phyloP scores from a whole-genome alignment of 2,797 vertebrate species.

The Chiloscyllium punctatum region DNA sequence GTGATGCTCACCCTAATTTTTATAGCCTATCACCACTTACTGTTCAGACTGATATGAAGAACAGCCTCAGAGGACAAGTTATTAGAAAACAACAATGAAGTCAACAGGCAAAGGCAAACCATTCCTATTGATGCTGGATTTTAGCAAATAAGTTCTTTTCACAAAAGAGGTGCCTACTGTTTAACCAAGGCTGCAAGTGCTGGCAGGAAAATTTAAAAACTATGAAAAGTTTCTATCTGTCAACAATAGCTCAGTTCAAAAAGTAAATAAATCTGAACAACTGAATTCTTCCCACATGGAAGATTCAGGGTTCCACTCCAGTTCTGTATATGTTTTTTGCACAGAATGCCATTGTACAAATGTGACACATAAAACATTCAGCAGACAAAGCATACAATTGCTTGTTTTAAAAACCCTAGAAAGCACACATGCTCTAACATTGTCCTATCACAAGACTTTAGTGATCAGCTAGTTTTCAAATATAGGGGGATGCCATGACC shows the following conservation, averaged over 20 bases:
- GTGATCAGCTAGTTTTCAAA: not conserved
- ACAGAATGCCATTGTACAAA: not conserved
- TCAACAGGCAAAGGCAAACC: not conserved
- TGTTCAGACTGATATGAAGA: not conserved
- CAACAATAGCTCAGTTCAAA: not conserved
- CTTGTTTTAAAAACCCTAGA: not conserved
- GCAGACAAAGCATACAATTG: not conserved
- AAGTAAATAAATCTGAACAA: not conserved
- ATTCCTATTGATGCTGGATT: not conserved
- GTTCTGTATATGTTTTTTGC: not conserved
- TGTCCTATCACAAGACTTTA: not conserved
- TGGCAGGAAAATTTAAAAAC: not conserved
- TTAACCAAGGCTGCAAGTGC: not conserved
- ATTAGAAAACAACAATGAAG: not conserved
- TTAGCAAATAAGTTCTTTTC: not conserved
- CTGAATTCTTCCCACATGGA: not conserved
- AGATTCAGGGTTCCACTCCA: not conserved
- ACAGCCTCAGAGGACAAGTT: not conserved
- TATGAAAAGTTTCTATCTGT: not conserved
- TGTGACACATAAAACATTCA: not conserved
- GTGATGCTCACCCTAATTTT: not conserved
- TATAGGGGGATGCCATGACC: not conserved
- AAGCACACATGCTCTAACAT: not conserved
- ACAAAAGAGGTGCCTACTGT: not conserved
- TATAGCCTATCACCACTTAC: not conserved